Conservation (phyloP, 2,797 vertebrate genomes). For the Antrozous pallidus region DNA sequence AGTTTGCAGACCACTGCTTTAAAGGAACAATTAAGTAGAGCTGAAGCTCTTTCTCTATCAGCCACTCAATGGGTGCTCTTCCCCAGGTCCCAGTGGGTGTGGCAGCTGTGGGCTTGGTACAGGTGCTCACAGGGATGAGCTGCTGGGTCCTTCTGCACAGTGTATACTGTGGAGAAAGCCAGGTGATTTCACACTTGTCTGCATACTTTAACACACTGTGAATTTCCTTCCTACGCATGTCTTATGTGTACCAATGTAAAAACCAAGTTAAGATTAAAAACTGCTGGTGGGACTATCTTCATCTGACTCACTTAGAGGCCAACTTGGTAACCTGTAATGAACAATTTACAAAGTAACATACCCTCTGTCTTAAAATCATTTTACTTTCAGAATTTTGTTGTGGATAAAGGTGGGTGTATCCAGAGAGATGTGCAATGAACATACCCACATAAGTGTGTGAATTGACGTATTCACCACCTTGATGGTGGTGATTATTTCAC, state of each 20-base stretch:
- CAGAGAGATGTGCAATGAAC: neutral
- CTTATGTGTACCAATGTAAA: neutral
- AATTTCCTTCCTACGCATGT: neutral
- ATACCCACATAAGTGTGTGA: neutral
- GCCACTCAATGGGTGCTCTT: fast-evolving
- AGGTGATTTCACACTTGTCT: neutral
- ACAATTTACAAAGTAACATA: neutral
- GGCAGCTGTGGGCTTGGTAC: neutral
- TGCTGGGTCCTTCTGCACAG: too few species aligned
- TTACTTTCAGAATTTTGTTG: neutral
- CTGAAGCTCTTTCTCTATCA: neutral
- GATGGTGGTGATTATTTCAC: neutral
- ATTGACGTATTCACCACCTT: neutral
- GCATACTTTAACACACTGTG: neutral
- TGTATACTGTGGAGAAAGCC: neutral
- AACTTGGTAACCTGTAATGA: neutral
- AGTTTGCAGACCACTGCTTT: neutral
- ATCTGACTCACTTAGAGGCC: neutral
- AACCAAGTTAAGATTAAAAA: neutral
- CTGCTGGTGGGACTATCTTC: too few species aligned
- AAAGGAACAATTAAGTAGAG: neutral
- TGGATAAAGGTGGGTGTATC: neutral
- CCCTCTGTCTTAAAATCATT: neutral
- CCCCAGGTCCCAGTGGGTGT: fast-evolving
- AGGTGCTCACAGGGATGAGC: fast-evolving